phyloP scores from a whole-genome alignment of 1,140 invertebrate genomes.

The Reticulitermes speratus region DNA sequence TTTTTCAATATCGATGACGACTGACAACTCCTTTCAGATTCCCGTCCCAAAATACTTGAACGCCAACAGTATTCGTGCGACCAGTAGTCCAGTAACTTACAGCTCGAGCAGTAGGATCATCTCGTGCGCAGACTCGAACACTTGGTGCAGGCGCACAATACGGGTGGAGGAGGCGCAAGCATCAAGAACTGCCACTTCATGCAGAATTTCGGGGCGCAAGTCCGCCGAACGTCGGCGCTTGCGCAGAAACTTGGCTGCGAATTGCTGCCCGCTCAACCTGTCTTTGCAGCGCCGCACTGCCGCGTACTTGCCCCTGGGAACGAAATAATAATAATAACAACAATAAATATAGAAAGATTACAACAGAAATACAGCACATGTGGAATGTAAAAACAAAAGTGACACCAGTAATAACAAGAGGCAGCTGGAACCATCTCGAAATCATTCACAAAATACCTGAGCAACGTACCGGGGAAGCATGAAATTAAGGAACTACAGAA shows the following conservation, averaged over 20 bases:
- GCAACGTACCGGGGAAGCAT: no score
- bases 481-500: no score
- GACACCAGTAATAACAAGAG: no score
- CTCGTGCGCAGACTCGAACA: slow-evolving; percentile 69
- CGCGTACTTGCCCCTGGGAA: slow-evolving; percentile 72
- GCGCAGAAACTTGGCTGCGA: slow-evolving; percentile 74
- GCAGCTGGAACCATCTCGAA: no score
- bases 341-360: no score
- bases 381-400: no score
- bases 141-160: slow-evolving; percentile 67
- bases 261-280: slow-evolving; percentile 58
- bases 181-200: slow-evolving; percentile 68
- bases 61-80: no score
- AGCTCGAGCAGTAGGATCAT: slow-evolving; percentile 74
- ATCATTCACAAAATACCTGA: no score
- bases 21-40: no score
- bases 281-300: slow-evolving; percentile 66
- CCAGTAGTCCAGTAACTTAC: slow-evolving; percentile 53
- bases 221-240: slow-evolving; percentile 59
- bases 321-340: background rate
- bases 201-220: slow-evolving; percentile 61
- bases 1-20: no score
- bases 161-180: slow-evolving; percentile 60
- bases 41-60: no score
- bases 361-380: no score